Evolutionary conservation across 1,140 invertebrate species (phyloP).

Genomic region (Drosophila mojavensis): DNA sequence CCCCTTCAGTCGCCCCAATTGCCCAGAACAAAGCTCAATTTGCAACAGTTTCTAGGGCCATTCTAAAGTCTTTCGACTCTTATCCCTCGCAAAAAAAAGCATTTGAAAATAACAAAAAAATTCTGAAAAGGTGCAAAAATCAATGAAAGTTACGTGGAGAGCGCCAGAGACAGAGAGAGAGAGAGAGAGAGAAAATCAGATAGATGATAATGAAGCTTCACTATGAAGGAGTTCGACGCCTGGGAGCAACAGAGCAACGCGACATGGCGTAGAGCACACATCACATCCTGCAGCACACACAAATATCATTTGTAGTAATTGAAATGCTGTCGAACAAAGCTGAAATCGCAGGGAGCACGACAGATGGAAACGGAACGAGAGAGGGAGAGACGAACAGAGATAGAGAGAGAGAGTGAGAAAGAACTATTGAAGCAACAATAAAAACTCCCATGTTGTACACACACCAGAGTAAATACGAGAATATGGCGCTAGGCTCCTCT

Average conservation of each 20-base stretch:
- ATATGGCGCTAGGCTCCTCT: slow-evolving; percentile 3
- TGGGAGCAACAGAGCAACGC: slow-evolving; percentile 13
- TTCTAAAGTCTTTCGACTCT: slow-evolving; percentile 12
- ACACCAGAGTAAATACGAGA: slow-evolving; percentile 2
- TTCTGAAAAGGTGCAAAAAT: slow-evolving; percentile 58
- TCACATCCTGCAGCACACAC: slow-evolving; percentile 33
- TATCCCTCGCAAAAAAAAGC: slow-evolving; percentile 35
- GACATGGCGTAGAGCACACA: slow-evolving; percentile 13
- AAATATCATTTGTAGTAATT: slow-evolving; percentile 80
- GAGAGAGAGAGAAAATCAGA: neutral
- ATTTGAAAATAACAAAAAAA: slow-evolving; percentile 38
- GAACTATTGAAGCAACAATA: slow-evolving; percentile 3
- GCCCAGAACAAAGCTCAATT: slow-evolving; percentile 44
- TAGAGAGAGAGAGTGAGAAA: neutral
- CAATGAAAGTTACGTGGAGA: slow-evolving; percentile 70
- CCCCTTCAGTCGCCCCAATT: neutral
- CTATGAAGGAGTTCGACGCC: slow-evolving; percentile 28
- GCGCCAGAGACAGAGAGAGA: neutral
- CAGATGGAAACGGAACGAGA: neutral
- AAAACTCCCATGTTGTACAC: slow-evolving; percentile 16
- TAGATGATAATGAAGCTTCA: neutral
- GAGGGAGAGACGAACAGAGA: no score
- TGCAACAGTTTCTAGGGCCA: slow-evolving; percentile 42
- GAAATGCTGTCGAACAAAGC: slow-evolving; percentile 73
- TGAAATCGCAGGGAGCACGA: slow-evolving; percentile 45